These are phyloP conservation scores for Plecturocebus donacophilus DNA, from an alignment of 2,113 vertebrate species.

Conservation along the genomic window DNA sequence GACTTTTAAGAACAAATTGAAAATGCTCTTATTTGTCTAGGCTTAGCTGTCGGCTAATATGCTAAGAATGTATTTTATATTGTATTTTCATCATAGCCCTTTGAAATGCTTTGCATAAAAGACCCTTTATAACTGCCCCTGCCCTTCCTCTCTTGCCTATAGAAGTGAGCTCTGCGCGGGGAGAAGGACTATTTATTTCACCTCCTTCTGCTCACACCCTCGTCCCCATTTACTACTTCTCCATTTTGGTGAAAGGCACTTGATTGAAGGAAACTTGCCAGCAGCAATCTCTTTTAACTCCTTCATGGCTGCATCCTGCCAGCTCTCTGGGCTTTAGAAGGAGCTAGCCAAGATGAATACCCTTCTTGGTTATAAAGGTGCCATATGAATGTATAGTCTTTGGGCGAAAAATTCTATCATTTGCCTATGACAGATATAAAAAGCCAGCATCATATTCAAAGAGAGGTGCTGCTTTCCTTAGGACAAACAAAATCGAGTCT, in stretches of 20 bases:
- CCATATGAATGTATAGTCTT: background rate
- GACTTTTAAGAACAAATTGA: conserved; percentile 74
- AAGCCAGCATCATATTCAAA: background rate
- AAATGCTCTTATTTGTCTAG: conserved; percentile 74
- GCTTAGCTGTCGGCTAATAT: conserved; percentile 46
- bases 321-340: background rate
- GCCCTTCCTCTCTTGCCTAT: conserved; percentile 51
- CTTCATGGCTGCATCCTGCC: background rate
- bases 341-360: background rate
- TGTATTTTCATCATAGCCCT: conserved; percentile 72
- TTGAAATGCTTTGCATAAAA: conserved; percentile 64
- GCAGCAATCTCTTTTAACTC: conserved; percentile 45
- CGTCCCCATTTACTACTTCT: background rate
- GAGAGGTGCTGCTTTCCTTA: background rate
- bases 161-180: conserved; percentile 33
- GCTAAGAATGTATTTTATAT: conserved; percentile 66
- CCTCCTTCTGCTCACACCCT: background rate
- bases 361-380: background rate
- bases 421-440: background rate
- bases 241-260: background rate
- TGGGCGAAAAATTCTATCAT: background rate
- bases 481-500: background rate
- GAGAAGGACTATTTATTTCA: conserved; percentile 42
- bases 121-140: conserved; percentile 55
- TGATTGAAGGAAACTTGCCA: conserved; percentile 45